These are phyloP conservation scores for Callithrix jacchus DNA, from an alignment of 2,113 vertebrate species.

Conservation along the genomic window DNA sequence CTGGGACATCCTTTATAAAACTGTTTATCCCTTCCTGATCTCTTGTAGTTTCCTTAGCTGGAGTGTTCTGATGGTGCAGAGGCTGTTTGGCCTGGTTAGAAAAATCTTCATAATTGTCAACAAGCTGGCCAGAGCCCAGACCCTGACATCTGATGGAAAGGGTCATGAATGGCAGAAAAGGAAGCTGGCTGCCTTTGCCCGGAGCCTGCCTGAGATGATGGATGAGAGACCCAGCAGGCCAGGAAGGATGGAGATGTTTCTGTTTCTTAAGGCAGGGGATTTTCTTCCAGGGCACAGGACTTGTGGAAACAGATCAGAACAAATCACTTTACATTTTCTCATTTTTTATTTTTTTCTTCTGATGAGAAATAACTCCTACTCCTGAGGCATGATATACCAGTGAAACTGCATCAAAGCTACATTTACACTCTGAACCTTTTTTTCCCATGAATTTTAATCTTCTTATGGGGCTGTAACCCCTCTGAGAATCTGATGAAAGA, in stretches of 20 bases:
- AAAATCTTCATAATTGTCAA: constrained; percentile 35
- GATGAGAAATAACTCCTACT: constrained; percentile 56
- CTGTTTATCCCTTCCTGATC: neutral
- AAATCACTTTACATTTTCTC: constrained; percentile 62
- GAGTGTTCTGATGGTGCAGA: neutral
- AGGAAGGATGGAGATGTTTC: constrained; percentile 50
- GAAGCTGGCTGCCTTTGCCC: neutral
- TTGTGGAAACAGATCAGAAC: constrained; percentile 50
- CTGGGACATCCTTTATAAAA: neutral
- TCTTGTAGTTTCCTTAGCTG: neutral
- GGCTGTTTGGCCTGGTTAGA: neutral
- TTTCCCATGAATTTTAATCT: constrained; percentile 10
- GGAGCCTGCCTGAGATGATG: constrained; percentile 56
- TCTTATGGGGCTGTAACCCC: neutral
- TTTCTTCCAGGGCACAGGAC: constrained; percentile 51
- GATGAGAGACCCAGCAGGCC: constrained; percentile 1
- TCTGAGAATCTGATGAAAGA: neutral
- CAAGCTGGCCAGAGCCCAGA: neutral
- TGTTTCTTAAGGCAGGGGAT: constrained; percentile 44
- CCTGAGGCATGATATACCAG: neutral
- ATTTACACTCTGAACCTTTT: neutral
- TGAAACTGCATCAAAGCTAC: neutral
- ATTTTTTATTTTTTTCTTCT: constrained; percentile 45
- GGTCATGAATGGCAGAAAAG: neutral
- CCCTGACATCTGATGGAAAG: constrained; percentile 52